Percentiles rank a stretch among this genome's conserved stretches.
phyloP scores from a whole-genome alignment of 2,888 invertebrate species.

The Callyntrura sp. region DNA sequence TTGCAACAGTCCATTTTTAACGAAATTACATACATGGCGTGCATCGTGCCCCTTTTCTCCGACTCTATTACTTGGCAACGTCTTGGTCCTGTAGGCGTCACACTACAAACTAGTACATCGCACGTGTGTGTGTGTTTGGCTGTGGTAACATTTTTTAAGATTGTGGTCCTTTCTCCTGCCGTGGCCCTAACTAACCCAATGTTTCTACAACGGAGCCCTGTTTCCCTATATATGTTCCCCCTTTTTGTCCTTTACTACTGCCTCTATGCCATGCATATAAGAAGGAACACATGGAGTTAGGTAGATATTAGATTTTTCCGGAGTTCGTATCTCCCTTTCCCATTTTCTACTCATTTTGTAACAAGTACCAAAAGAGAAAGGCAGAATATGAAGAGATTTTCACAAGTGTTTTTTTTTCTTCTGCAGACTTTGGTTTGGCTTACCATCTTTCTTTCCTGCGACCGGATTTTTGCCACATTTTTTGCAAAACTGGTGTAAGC shows the following conservation, averaged over 20 bases:
- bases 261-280: too few relatives aligned
- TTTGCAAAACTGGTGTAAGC: neutral
- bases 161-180: conserved; percentile 22
- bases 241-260: too few relatives aligned
- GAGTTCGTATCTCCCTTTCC: too few relatives aligned
- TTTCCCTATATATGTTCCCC: too few relatives aligned
- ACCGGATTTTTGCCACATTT: neutral
- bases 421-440: too few relatives aligned
- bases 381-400: neutral
- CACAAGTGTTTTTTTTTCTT: too few relatives aligned
- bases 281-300: too few relatives aligned
- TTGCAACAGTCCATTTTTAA: neutral
- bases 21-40: neutral
- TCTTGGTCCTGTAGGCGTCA: too few relatives aligned
- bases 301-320: too few relatives aligned
- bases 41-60: neutral
- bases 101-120: neutral
- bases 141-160: conserved; percentile 32
- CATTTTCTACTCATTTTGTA: neutral
- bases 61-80: neutral
- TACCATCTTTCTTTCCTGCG: neutral
- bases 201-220: neutral
- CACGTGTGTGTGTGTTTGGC: neutral
- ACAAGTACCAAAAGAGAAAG: neutral
- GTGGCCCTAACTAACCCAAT: neutral